A percentile compares a stretch with the other conserved stretches of the same genome.
phyloP scores from a whole-genome alignment of 1,140 invertebrate species.

The Saccostrea cuccullata region DNA sequence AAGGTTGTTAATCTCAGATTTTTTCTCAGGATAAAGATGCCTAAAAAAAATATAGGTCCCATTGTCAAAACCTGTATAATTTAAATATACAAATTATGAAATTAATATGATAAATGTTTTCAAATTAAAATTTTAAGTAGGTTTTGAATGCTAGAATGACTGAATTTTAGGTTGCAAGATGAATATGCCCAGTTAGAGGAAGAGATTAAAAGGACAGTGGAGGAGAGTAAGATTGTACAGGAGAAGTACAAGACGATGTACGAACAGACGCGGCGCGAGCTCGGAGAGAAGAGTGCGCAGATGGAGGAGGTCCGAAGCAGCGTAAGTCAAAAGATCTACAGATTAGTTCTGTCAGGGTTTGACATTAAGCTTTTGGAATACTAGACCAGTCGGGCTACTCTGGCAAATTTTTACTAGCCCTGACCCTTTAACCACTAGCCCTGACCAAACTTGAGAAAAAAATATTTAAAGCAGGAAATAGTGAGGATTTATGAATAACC shows the following conservation, averaged over 20 bases:
- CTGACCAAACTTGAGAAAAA: no score
- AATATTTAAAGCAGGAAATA: no score
- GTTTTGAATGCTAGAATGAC: background rate
- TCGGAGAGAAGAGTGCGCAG: constrained; percentile 64
- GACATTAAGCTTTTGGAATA: no score
- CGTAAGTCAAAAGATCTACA: constrained; percentile 54
- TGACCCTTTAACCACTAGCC: no score
- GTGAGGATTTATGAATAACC: no score
- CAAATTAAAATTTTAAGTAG: background rate
- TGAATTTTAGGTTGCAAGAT: constrained; percentile 72
- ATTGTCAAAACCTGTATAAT: no score
- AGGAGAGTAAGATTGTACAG: constrained; percentile 75
- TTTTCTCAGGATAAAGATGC: background rate
- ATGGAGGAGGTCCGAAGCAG: constrained; percentile 73
- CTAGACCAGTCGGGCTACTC: no score
- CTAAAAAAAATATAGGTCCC: no score
- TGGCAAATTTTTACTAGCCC: no score
- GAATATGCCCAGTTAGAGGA: constrained; percentile 71
- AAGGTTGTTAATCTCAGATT: constrained; percentile 60
- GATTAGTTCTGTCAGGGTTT: no score
- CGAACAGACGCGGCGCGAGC: constrained; percentile 71
- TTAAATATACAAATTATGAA: background rate
- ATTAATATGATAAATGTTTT: no score
- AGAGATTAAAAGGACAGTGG: constrained; percentile 73
- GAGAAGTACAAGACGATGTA: constrained; percentile 76